Conservation (phyloP, 2,888 invertebrate species). For the Lobophora halterata region DNA sequence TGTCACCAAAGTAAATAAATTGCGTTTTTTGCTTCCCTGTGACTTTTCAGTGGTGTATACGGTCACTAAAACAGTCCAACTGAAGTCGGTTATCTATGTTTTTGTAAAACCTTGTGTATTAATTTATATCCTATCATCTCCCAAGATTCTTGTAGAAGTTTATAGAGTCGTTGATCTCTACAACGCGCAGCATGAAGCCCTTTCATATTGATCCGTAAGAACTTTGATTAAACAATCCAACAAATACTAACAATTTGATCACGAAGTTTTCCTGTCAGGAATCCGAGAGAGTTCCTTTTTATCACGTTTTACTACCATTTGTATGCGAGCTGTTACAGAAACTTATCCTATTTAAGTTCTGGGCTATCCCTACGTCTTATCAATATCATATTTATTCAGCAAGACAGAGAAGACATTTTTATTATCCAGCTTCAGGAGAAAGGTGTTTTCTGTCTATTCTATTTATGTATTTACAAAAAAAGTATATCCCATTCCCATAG, state of each 20-base stretch:
- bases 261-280: constrained; percentile 25
- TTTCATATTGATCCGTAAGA: constrained; percentile 16
- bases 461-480: too few species aligned
- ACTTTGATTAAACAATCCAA: constrained; percentile 29
- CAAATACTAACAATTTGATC: constrained; percentile 26
- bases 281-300: constrained; percentile 24
- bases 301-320: constrained; percentile 36
- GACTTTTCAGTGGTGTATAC: too few species aligned
- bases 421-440: too few species aligned
- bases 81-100: too few species aligned
- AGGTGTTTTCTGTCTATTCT: too few species aligned
- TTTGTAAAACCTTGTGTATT: too few species aligned
- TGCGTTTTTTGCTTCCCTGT: too few species aligned
- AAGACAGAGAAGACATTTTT: too few species aligned
- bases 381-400: constrained; percentile 2
- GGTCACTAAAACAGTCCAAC: too few species aligned
- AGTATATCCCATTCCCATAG: too few species aligned
- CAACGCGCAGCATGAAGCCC: constrained; percentile 7
- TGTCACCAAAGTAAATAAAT: too few species aligned
- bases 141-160: constrained; percentile 12
- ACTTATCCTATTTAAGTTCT: constrained; percentile 49
- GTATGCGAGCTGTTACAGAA: constrained; percentile 43
- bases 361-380: constrained; percentile 4
- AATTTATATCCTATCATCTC: constrained; percentile 5
- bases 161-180: constrained; percentile 4